Evolutionary conservation across 2,113 vertebrate species (phyloP), one percentile per base, ranked within the genome.

Genomic region (Cyprinus carpio): DNA sequence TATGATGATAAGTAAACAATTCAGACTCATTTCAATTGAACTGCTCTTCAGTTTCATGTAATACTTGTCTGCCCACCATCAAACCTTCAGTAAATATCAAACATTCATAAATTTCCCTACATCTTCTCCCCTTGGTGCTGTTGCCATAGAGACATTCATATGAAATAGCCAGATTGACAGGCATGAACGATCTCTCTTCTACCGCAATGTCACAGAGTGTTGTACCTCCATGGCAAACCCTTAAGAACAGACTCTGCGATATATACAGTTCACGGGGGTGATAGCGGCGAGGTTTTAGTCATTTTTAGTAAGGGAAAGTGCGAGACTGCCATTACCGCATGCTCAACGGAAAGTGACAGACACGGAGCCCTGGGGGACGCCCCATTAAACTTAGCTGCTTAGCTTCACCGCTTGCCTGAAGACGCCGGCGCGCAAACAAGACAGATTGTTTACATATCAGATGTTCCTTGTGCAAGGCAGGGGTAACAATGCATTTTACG

Each of bases 31-130:
- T 60, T 60, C 76, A 43, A 43, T 43, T 29, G 31, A 51, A 11
- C 34, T 78, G 25, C 72, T 62, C n/a, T 8, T 84, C 58, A n/a
- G 2, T 77, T 58, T 77, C 29, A 58, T 77, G 18, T 54, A 54
- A 54, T 75, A 49, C 51, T 25, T 25, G 40, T 78, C 18, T 43
- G 27, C 34, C 27, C 23, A 27, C 29, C 83, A 69, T 31, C 83
- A 56, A 65, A 40, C 29, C 75, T 65, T 69, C 23, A 64, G 75
- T 64, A 75, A 40, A 64, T 77, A 84, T 67, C 60, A 78, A 84
- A 69, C 83, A 69, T 84, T 69, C 62, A 78, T 78, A 62, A 62
- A 79, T 79, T 43, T 40, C 20, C 75, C 76, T 60, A 16, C 56
- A 4, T 37, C 8, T 23, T 4, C 46, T 37, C 46, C 27, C 7